phyloP scores from a whole-genome alignment of 2,888 invertebrate genomes.

The Eustalomyia histrio region DNA sequence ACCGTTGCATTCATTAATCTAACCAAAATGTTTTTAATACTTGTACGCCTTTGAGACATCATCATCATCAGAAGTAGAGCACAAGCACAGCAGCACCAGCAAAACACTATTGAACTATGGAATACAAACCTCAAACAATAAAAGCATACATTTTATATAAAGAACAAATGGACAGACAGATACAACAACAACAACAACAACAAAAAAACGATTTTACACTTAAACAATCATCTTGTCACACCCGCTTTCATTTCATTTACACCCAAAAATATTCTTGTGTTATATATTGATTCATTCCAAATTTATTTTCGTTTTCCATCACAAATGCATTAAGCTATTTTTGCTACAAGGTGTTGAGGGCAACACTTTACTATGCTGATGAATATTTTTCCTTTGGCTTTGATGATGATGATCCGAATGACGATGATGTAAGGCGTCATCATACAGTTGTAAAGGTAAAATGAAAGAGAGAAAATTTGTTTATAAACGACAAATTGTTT shows the following conservation, averaged over 20 bases:
- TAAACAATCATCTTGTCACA: conserved; percentile 63
- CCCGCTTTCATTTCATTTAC: conserved; percentile 53
- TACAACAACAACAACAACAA: neutral
- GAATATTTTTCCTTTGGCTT: neutral
- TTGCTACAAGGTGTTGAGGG: conserved; percentile 58
- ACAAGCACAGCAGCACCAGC: neutral
- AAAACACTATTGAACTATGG: conserved; percentile 17
- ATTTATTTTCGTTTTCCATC: conserved; percentile 33
- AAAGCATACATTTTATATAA: neutral
- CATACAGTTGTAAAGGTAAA: conserved; percentile 8
- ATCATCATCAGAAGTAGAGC: conserved; percentile 13
- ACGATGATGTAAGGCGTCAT: conserved; percentile 22
- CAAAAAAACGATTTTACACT: conserved; percentile 61
- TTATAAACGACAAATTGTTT: conserved; percentile 40
- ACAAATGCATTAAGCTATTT: conserved; percentile 23
- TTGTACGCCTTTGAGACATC: conserved; percentile 42
- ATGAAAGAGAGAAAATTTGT: neutral
- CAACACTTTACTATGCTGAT: conserved; percentile 44
- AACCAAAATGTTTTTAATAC: conserved; percentile 13
- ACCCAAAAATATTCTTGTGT: conserved; percentile 14
- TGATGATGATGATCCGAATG: neutral
- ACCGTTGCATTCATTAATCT: conserved; percentile 34
- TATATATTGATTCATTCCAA: conserved; percentile 45
- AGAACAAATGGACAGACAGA: conserved; percentile 5
- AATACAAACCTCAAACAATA: conserved; percentile 37